Evolutionary conservation across 2,888 invertebrate genomes (phyloP), one percentile per base, ranked within the genome.

Genomic region (Clostera curtula): DNA sequence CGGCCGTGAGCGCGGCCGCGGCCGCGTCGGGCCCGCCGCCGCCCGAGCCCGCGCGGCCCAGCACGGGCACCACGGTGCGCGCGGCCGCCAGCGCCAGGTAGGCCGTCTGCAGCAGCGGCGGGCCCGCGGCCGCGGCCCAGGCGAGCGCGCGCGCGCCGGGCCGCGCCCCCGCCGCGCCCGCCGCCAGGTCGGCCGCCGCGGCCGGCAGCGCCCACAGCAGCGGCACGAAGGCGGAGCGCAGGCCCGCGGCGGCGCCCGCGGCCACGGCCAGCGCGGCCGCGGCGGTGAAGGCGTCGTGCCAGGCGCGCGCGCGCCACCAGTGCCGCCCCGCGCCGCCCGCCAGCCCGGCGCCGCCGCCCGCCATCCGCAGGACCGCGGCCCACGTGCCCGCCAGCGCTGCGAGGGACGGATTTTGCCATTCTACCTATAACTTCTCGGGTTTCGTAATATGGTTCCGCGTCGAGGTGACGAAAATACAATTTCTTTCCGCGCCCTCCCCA

Each of bases 41-140:
- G 25, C 86, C 85, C 14, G 89, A 83, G 25, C 93, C 93, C 16
- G 88, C 85, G 49, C 94, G 86, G 2, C 93, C 95, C 90, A 90
- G 89, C 44, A 95, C 86, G 4, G 96, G 95, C 49, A 93, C 88
- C 56, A 94, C 89, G 63, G 93, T 86, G 58, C 88, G 86, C 34
- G 92, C 80, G 42, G 90, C 87, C 48, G 88, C 89, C 56, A 91
- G 85, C 45, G 88, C 75, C 56, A 92, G 80, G 71, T 93, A 93
- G 50, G 89, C 86, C 25, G 87, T 86, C 67, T 90, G 89, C 37
- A 90, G 80, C 44, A 87, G 86, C 12, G 92, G 91, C 45, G 88
- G 88, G 36, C 79, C 76, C 26, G 87, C 92, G 17, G 92, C 95
- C 66, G 87, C 86, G 21, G 85, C 88, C 5, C 85, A 96, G 51